Evolutionary conservation across 1,140 invertebrate genomes (phyloP).

Genomic region (Aphaenogaster rudis): DNA sequence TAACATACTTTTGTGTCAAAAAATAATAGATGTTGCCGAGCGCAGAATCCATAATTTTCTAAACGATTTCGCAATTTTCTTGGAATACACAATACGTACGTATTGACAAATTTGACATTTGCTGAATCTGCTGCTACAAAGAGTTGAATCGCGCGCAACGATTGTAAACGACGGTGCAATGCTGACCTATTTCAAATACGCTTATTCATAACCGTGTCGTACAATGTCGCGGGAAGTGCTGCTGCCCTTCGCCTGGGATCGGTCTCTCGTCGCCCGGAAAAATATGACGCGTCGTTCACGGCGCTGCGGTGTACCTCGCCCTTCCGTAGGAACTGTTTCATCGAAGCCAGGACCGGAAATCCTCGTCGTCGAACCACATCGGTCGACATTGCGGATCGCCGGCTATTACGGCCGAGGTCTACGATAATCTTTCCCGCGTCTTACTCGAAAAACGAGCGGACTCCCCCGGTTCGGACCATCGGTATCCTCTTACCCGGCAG

Average conservation of each 20-base stretch:
- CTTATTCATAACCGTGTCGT: conserved; percentile 23
- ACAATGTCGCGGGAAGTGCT: not conserved
- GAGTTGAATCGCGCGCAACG: not conserved
- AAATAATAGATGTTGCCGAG: not conserved
- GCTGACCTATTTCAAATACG: conserved; percentile 27
- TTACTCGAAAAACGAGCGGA: conserved; percentile 29
- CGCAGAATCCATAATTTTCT: not conserved
- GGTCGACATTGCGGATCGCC: conserved; percentile 19
- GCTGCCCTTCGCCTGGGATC: conserved; percentile 1
- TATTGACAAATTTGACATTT: not conserved
- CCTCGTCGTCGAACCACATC: not conserved
- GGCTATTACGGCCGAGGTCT: conserved; percentile 15
- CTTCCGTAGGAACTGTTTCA: not conserved
- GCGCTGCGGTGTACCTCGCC: not conserved
- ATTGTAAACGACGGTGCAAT: not conserved
- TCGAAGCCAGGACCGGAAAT: not conserved
- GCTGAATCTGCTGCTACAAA: not conserved
- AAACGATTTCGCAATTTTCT: not conserved
- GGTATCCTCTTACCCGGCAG: conserved; percentile 39
- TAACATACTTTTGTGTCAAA: not conserved
- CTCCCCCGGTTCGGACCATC: conserved; percentile 13
- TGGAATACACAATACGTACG: not conserved
- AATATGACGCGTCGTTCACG: conserved; percentile 35
- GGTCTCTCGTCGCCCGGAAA: conserved; percentile 27
- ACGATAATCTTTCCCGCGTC: conserved; percentile 54